These are phyloP conservation scores for Coptotermes formosanus DNA, from an alignment of 1,140 invertebrate genomes.

Conservation along the genomic window DNA sequence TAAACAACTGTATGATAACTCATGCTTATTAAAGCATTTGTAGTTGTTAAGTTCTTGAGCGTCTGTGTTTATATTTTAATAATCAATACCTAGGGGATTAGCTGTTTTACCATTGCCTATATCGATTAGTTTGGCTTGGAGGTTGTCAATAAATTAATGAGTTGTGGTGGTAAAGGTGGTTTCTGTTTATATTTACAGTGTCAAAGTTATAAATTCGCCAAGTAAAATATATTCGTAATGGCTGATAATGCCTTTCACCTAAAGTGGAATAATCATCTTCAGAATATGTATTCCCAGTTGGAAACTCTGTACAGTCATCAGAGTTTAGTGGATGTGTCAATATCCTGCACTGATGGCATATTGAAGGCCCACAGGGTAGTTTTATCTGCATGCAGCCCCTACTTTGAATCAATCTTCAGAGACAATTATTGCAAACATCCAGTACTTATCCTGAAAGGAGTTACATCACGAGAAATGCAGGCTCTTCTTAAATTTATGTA, in stretches of 20 bases:
- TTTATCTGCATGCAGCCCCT: slow-evolving; percentile 71
- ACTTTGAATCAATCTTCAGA: slow-evolving; percentile 64
- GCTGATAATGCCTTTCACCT: slow-evolving; percentile 67
- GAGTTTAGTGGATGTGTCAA: slow-evolving; percentile 53
- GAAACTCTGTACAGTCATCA: slow-evolving; percentile 67
- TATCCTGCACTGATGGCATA: slow-evolving; percentile 61
- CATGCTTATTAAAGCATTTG: too few species aligned
- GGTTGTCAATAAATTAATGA: neutral
- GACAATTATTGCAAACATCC: slow-evolving; percentile 73
- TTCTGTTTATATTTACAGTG: slow-evolving; percentile 17
- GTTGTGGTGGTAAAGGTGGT: neutral
- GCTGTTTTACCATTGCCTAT: neutral
- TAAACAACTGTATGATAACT: too few species aligned
- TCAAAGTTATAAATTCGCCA: neutral
- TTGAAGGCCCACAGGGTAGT: slow-evolving; percentile 64
- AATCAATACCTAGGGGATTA: neutral
- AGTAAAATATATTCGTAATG: slow-evolving; percentile 39
- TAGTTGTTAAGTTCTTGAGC: too few species aligned
- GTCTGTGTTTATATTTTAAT: neutral
- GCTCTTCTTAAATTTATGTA: slow-evolving; percentile 72
- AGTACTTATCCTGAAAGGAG: slow-evolving; percentile 67
- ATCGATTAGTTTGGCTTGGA: neutral
- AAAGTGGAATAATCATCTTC: slow-evolving; percentile 73
- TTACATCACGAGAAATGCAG: slow-evolving; percentile 66
- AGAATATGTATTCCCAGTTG: slow-evolving; percentile 68